Percentiles rank a stretch among this genome's conserved stretches.
These are phyloP conservation scores for Conger conger DNA, from an alignment of 2,113 vertebrate genomes.

Conservation along the genomic window DNA sequence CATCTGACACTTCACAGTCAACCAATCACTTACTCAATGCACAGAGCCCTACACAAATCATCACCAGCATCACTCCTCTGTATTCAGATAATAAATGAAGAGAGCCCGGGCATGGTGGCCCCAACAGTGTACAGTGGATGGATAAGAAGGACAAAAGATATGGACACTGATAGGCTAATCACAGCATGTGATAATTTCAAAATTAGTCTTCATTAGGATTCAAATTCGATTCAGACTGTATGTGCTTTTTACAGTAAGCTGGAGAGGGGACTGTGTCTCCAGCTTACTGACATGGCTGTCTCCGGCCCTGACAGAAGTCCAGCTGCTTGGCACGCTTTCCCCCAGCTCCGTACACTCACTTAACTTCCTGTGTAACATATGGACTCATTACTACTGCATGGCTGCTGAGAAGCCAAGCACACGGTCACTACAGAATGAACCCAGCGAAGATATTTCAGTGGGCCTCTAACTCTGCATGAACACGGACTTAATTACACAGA, in stretches of 20 bases:
- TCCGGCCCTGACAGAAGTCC: neutral
- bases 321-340: neutral
- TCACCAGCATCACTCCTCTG: too few species aligned
- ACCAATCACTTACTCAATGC: neutral
- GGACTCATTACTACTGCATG: neutral
- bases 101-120: too few species aligned
- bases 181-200: too few species aligned
- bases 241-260: neutral
- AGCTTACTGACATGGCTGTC: too few species aligned
- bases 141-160: too few species aligned
- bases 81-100: neutral
- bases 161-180: too few species aligned
- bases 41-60: neutral
- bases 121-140: too few species aligned
- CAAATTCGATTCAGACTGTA: neutral
- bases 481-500: neutral
- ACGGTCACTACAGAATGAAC: neutral
- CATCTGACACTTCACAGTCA: neutral
- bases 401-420: neutral
- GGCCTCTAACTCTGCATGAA: neutral
- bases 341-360: neutral
- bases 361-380: too few species aligned
- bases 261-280: too few species aligned
- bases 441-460: neutral
- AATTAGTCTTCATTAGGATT: neutral